Evolutionary conservation across 2,797 vertebrate species (phyloP).

Genomic region (Hoplostethus atlanticus): DNA sequence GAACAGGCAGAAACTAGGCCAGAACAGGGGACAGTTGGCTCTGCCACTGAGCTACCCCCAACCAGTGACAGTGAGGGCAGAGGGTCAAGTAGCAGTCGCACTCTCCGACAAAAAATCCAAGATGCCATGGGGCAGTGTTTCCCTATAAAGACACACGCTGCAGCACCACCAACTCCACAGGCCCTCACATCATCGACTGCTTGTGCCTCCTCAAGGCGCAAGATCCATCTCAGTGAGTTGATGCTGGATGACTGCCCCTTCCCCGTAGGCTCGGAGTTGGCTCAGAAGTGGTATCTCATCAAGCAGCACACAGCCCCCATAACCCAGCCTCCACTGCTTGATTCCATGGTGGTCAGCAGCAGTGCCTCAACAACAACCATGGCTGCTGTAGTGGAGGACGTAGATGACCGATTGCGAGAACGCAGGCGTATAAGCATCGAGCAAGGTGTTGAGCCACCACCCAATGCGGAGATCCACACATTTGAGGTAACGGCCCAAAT

Average conservation of each 20-base stretch:
- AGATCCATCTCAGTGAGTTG: conserved; percentile 89
- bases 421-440: conserved; percentile 88
- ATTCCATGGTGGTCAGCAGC: conserved; percentile 67
- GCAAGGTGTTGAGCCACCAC: conserved; percentile 88
- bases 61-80: conserved; percentile 73
- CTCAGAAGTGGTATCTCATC: conserved; percentile 90
- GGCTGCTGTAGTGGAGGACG: conserved; percentile 81
- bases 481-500: conserved; percentile 89
- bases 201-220: conserved; percentile 80
- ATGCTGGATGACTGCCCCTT: conserved; percentile 91
- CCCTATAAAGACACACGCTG: conserved; percentile 84
- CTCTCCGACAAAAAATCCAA: conserved; percentile 89
- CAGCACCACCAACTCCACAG: conserved; percentile 53
- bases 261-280: conserved; percentile 86
- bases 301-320: conserved; percentile 91
- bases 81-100: conserved; percentile 78
- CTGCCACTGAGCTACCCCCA: conserved; percentile 54
- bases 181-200: conserved; percentile 63
- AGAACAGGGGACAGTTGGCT: conserved; percentile 40
- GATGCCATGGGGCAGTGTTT: conserved; percentile 91
- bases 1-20: conserved; percentile 57
- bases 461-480: conserved; percentile 89
- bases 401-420: conserved; percentile 87
- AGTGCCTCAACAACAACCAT: conserved; percentile 57
- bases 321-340: conserved; percentile 80